These are phyloP conservation scores for Archocentrus centrarchus DNA, from an alignment of 2,113 vertebrate genomes.

Conservation along the genomic window DNA sequence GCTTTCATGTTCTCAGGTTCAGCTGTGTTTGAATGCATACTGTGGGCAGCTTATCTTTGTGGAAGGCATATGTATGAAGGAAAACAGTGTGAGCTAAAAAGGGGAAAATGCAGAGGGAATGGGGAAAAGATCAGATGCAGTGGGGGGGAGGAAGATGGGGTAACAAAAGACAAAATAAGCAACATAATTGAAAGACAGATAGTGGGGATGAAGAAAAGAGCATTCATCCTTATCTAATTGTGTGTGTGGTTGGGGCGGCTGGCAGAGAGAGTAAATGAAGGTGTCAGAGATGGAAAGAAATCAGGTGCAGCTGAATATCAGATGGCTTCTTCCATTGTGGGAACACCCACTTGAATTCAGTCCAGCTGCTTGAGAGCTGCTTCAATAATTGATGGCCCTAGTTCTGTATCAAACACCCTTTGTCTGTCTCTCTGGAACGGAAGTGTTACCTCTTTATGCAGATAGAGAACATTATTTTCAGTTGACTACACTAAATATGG, in stretches of 20 bases:
- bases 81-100: not conserved
- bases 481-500: not conserved
- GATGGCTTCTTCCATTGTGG: conserved; percentile 30
- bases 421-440: conserved; percentile 7
- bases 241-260: not conserved
- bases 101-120: not conserved
- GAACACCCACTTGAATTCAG: conserved; percentile 40
- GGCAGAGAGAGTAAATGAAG: conserved; percentile 26
- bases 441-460: not conserved
- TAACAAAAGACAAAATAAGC: conserved; percentile 4
- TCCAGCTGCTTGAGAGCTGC: conserved; percentile 35
- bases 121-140: not conserved
- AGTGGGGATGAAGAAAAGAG: not conserved
- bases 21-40: conserved; percentile 1
- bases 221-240: not conserved
- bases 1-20: conserved; percentile 11
- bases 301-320: conserved; percentile 50
- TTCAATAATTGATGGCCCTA: conserved; percentile 50
- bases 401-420: conserved; percentile 28
- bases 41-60: conserved; percentile 6
- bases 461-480: not conserved
- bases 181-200: conserved; percentile 23
- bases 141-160: not conserved
- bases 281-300: conserved; percentile 35
- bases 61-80: not conserved